Conservation (phyloP, 1,140 invertebrate species). For the Leptonema lineaticorne region DNA sequence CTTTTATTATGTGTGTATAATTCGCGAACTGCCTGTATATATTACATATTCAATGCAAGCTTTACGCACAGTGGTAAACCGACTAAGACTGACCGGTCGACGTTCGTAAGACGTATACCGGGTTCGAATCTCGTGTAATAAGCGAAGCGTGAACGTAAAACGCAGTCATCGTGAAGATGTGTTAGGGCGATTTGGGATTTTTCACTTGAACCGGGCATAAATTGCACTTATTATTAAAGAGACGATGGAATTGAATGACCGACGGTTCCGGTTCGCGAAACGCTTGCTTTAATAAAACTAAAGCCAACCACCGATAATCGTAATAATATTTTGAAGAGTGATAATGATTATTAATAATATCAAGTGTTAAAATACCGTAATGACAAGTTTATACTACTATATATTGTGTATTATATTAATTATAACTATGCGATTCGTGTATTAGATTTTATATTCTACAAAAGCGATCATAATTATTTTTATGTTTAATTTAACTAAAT, state of each 20-base stretch:
- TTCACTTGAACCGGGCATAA: slow-evolving; percentile 19
- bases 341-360: no score
- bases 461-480: no score
- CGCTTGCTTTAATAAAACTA: no score
- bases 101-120: slow-evolving; percentile 10
- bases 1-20: no score
- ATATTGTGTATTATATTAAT: no score
- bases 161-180: slow-evolving; percentile 33
- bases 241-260: slow-evolving; percentile 30
- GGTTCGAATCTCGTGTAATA: slow-evolving; percentile 26
- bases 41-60: background rate
- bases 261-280: slow-evolving; percentile 16
- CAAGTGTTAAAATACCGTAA: no score
- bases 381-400: no score
- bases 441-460: no score
- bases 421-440: no score
- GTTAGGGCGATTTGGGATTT: slow-evolving; percentile 23
- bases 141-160: slow-evolving; percentile 27
- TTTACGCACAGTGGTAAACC: background rate
- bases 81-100: slow-evolving; percentile 19
- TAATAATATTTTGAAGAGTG: no score
- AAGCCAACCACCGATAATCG: no score
- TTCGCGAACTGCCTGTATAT: background rate
- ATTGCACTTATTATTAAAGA: slow-evolving; percentile 34
- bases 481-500: no score